Conservation (phyloP, 2,888 invertebrate genomes). For the Atethmia centrago region DNA sequence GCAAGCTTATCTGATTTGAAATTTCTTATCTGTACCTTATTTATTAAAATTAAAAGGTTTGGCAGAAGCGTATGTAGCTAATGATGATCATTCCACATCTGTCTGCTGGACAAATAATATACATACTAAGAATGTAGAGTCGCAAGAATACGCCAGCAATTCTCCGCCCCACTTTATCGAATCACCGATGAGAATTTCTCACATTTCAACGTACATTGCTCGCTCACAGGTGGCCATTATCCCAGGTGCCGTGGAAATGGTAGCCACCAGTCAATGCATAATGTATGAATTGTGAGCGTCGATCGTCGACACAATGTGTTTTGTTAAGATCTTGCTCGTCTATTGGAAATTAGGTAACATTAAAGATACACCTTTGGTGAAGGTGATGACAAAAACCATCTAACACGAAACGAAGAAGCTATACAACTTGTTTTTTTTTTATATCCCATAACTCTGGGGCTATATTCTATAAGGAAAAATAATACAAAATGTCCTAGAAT, state of each 20-base stretch:
- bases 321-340: constrained; percentile 60
- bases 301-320: constrained; percentile 56
- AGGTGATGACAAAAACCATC: too few relatives aligned
- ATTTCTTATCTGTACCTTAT: not conserved
- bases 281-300: constrained; percentile 72
- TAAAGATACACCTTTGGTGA: constrained; percentile 10
- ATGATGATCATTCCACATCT: not conserved
- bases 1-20: constrained; percentile 1
- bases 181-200: constrained; percentile 42
- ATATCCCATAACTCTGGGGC: too few relatives aligned
- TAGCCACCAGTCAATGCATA: constrained; percentile 80
- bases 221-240: constrained; percentile 71
- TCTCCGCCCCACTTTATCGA: constrained; percentile 19
- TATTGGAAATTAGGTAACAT: constrained; percentile 55
- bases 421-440: too few relatives aligned
- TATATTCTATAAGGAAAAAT: too few relatives aligned
- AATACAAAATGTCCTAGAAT: too few relatives aligned
- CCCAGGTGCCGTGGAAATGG: constrained; percentile 71
- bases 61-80: too few relatives aligned
- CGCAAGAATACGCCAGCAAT: not conserved
- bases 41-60: not conserved
- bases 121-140: not conserved
- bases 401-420: not conserved
- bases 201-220: constrained; percentile 68
- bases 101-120: not conserved